Conservation (phyloP, 2,888 invertebrate genomes). For the Philereme transversata region DNA sequence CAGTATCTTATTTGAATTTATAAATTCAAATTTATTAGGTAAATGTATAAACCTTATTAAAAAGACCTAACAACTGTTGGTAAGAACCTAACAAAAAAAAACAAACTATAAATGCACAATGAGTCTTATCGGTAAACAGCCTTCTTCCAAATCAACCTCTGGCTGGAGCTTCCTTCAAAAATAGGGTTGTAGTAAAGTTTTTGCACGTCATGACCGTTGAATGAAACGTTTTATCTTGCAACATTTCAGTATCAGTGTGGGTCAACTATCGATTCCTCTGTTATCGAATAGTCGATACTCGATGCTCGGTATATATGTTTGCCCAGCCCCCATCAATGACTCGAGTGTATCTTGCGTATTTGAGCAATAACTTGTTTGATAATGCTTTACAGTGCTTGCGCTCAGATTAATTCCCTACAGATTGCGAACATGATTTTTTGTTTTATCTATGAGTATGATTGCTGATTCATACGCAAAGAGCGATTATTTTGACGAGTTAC, state of each 20-base stretch:
- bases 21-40: no score
- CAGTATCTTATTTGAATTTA: no score
- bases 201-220: constrained; percentile 9
- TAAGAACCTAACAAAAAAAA: no score
- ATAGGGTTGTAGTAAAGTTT: not conserved
- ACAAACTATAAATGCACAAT: no score
- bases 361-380: constrained; percentile 80
- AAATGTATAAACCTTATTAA: no score
- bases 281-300: constrained; percentile 75
- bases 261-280: constrained; percentile 75
- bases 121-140: no score
- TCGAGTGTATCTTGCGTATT: constrained; percentile 78
- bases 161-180: no score
- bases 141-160: no score
- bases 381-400: constrained; percentile 70
- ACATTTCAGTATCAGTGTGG: constrained; percentile 46
- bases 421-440: constrained; percentile 63
- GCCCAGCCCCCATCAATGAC: constrained; percentile 72
- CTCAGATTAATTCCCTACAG: constrained; percentile 69
- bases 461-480: not conserved
- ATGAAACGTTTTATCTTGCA: constrained; percentile 28
- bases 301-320: constrained; percentile 79
- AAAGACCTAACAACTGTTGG: no score
- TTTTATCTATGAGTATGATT: constrained; percentile 50
- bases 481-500: no score